Evolutionary conservation across 1,140 invertebrate genomes (phyloP).

Genomic region (Halesus radiatus): DNA sequence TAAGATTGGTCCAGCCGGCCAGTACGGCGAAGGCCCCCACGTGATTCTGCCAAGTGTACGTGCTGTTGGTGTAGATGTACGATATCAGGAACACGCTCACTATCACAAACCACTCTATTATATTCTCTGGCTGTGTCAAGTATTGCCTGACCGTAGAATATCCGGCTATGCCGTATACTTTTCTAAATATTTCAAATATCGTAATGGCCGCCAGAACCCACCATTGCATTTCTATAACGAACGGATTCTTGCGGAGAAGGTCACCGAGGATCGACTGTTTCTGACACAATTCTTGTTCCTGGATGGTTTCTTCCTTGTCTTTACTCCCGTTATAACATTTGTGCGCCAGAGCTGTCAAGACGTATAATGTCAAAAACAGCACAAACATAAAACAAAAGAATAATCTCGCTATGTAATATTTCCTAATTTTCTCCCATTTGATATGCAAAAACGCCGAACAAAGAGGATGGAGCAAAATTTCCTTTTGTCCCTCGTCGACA

Average conservation of each 20-base stretch:
- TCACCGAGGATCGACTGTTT: conserved; percentile 82
- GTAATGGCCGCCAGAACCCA: conserved; percentile 82
- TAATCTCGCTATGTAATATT: conserved; percentile 85
- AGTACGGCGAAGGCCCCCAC: conserved; percentile 87
- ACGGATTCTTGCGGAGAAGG: conserved; percentile 78
- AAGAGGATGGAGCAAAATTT: conserved; percentile 84
- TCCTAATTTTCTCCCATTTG: conserved; percentile 91
- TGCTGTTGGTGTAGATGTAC: conserved; percentile 81
- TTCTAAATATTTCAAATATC: conserved; percentile 81
- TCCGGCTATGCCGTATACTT: conserved; percentile 82
- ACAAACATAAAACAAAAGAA: conserved; percentile 86
- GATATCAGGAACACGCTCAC: conserved; percentile 85
- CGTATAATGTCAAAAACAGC: conserved; percentile 82
- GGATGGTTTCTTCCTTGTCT: conserved; percentile 77
- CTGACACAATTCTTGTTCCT: conserved; percentile 78
- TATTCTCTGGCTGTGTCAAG: conserved; percentile 85
- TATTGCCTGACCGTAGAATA: conserved; percentile 84
- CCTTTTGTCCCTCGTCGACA: conserved; percentile 86
- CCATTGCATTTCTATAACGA: conserved; percentile 84
- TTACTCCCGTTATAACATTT: conserved; percentile 84
- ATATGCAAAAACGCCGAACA: conserved; percentile 87
- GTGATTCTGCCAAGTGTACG: conserved; percentile 86
- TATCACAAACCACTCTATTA: conserved; percentile 88
- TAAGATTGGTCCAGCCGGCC: conserved; percentile 87
- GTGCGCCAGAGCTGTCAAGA: conserved; percentile 81